Percentiles rank a stretch among this genome's conserved stretches.
These are phyloP conservation scores for Marasmarcha lunaedactyla DNA, from an alignment of 2,888 invertebrate species.

Conservation along the genomic window DNA sequence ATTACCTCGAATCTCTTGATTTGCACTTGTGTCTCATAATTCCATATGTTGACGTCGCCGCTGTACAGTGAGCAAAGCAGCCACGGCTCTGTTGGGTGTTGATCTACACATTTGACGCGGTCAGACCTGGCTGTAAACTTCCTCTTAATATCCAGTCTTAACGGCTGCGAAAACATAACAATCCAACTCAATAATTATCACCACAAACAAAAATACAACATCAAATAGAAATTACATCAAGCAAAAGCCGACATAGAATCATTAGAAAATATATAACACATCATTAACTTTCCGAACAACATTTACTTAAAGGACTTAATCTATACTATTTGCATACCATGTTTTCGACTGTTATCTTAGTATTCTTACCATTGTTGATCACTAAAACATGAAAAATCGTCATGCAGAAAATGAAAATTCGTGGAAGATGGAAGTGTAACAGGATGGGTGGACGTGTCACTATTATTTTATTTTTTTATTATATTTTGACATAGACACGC, in stretches of 20 bases:
- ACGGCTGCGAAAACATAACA: slow-evolving; percentile 76
- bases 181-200: slow-evolving; percentile 18
- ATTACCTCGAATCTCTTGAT: slow-evolving; percentile 85
- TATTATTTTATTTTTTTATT: too few species aligned
- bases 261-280: slow-evolving; percentile 36
- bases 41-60: slow-evolving; percentile 99
- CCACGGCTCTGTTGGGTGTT: slow-evolving; percentile 99
- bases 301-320: slow-evolving; percentile 10
- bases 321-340: background rate
- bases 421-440: slow-evolving; percentile 59
- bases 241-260: slow-evolving; percentile 36
- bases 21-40: slow-evolving; percentile 93
- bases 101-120: slow-evolving; percentile 97
- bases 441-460: too few species aligned
- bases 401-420: slow-evolving; percentile 34
- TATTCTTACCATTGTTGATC: slow-evolving; percentile 52
- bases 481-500: too few species aligned
- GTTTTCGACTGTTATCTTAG: slow-evolving; percentile 24
- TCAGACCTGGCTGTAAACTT: slow-evolving; percentile 97
- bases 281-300: slow-evolving; percentile 29
- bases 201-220: slow-evolving; percentile 16
- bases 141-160: slow-evolving; percentile 97
- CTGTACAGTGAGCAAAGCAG: slow-evolving; percentile 98
- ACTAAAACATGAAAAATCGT: slow-evolving; percentile 56
- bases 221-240: slow-evolving; percentile 24